Conservation (phyloP, 1,140 invertebrate species). For the Caerostris extrusa region DNA sequence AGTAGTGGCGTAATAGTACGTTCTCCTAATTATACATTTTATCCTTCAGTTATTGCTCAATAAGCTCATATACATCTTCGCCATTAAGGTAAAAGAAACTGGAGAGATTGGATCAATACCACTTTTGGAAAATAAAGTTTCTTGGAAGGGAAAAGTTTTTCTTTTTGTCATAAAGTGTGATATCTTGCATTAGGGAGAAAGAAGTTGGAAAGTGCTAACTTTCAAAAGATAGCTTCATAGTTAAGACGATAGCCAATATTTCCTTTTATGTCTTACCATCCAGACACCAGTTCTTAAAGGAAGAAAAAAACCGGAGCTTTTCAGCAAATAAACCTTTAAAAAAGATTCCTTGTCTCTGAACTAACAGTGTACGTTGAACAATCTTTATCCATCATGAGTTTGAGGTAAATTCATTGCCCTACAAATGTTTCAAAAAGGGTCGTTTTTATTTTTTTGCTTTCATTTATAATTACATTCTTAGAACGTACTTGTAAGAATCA, state of each 20-base stretch:
- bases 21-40: neutral
- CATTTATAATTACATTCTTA: too few species aligned
- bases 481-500: too few species aligned
- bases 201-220: neutral
- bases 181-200: neutral
- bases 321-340: neutral
- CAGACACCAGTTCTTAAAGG: too few species aligned
- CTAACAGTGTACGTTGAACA: neutral
- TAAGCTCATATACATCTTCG: constrained; percentile 9
- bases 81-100: neutral
- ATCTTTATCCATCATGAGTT: neutral
- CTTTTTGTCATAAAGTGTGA: neutral
- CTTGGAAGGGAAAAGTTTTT: neutral
- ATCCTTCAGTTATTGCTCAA: neutral
- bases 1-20: neutral
- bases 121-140: neutral
- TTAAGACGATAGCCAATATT: too few species aligned
- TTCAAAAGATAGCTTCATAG: neutral
- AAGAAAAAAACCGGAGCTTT: neutral
- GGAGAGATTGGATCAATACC: neutral
- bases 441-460: neutral
- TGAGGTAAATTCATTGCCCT: neutral
- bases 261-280: too few species aligned
- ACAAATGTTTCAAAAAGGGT: neutral
- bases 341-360: neutral